Conservation (phyloP, 2,113 vertebrate species). For the Poicephalus meyeri region DNA sequence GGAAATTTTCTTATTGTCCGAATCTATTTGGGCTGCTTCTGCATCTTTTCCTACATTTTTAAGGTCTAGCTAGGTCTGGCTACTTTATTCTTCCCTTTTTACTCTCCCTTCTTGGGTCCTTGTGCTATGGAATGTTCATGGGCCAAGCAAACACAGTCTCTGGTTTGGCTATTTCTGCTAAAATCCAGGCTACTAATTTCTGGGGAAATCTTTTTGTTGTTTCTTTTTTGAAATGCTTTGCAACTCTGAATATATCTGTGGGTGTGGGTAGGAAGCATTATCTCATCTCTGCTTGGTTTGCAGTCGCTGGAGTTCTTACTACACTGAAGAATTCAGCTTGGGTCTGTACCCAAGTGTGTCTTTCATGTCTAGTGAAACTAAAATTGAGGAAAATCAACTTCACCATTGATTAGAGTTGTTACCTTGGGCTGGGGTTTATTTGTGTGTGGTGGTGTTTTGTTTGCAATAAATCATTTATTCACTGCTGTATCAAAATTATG, state of each 20-base stretch:
- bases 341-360: background rate
- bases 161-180: background rate
- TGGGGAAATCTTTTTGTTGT: background rate
- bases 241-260: background rate
- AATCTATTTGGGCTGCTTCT: background rate
- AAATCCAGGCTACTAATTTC: background rate
- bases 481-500: background rate
- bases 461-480: background rate
- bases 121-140: background rate
- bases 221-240: background rate
- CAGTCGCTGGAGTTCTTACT: background rate
- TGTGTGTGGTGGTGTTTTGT: background rate
- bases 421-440: background rate
- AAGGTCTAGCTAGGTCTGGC: background rate
- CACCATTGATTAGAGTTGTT: background rate
- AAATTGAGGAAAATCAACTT: background rate
- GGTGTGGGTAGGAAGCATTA: background rate
- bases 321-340: background rate
- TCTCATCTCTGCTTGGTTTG: background rate
- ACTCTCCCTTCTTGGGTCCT: background rate
- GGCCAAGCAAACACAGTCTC: background rate
- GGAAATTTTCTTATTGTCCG: background rate
- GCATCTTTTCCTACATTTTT: background rate
- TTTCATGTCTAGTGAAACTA: background rate
- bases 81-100: background rate